Evolutionary conservation across 2,888 invertebrate species (phyloP), one percentile per base, ranked within the genome.

Genomic region (Macroteleia sp.): DNA sequence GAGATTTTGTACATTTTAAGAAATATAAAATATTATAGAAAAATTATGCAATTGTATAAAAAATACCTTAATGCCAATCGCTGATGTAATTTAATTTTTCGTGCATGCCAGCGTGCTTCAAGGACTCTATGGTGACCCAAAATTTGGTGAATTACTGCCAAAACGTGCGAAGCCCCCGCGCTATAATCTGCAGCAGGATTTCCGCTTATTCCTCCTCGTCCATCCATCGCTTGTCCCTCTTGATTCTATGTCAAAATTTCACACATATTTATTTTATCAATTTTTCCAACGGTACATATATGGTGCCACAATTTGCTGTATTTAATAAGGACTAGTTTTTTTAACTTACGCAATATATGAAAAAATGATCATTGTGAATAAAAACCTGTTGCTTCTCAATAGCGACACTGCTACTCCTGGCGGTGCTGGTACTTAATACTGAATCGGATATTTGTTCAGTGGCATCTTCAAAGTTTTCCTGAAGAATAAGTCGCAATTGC

Each of bases 111-210:
- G 77, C 97, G 95, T 81, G 97, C 97, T 91, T 99, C 99, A 36
- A 99, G 93, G 5, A 97, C 96, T 61, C 98, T 93, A 90, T 99
- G 99, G 89, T 98, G 98, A 59, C 97, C 97, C 69, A 99, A 93
- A 85, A 99, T 98, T 93, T 98, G 98, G 92, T 99, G 98, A 81
- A 99, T 98, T 48, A 99, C 97, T 54, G 97, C 97, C 79, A 99
- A 93, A 54, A 99, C 98, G 92, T 99, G 98, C 88, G 97, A 97
- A 56, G 99, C 98, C 34, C 98, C 98, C 83, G 96, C 98, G 78
- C 98, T 98, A 91, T 99, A 99, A 92, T 99, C 99, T 0, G 98
- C 97, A 0, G 97, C 97, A 0, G 97, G 97, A 91, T 97, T 97
- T 17, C 95, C 95, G 56, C 94, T 94, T 83, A 94, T 94, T 79